A percentile compares a stretch with the other conserved stretches of the same genome.
Conservation (phyloP, 2,113 vertebrate genomes). For the Prionailurus bengalensis region DNA sequence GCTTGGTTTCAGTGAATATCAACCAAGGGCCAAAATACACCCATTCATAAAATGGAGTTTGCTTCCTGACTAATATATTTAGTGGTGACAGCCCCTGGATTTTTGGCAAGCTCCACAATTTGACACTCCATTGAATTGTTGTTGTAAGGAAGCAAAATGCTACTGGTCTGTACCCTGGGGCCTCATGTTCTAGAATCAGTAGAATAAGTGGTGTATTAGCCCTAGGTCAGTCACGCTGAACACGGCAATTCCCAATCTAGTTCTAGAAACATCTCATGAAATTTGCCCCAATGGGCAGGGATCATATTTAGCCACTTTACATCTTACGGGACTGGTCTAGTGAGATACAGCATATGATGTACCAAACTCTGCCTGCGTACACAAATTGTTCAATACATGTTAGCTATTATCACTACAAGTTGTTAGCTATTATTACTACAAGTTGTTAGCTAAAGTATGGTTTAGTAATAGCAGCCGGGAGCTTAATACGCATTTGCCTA, state of each 20-base stretch:
- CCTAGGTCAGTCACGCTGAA: background rate
- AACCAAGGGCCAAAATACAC: background rate
- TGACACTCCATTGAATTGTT: background rate
- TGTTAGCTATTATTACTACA: background rate
- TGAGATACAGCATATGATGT: background rate
- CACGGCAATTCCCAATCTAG: background rate
- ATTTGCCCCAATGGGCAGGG: background rate
- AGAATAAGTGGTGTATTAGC: background rate
- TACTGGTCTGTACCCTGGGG: background rate
- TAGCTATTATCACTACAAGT: background rate
- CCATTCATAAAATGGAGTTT: slow-evolving; percentile 53
- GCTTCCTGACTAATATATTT: background rate
- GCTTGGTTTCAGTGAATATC: background rate
- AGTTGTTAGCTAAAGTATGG: background rate
- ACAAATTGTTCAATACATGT: background rate
- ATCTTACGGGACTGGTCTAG: background rate
- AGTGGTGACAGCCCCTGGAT: background rate
- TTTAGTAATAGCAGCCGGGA: background rate
- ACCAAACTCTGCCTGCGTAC: background rate
- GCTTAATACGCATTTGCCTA: no score
- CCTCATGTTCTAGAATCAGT: background rate
- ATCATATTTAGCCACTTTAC: background rate
- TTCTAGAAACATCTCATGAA: background rate
- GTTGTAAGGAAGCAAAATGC: background rate
- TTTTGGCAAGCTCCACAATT: background rate